A percentile compares a stretch with the other conserved stretches of the same genome.
Evolutionary conservation across 1,140 invertebrate genomes (phyloP).

Genomic region (Diorhabda sublineata): DNA sequence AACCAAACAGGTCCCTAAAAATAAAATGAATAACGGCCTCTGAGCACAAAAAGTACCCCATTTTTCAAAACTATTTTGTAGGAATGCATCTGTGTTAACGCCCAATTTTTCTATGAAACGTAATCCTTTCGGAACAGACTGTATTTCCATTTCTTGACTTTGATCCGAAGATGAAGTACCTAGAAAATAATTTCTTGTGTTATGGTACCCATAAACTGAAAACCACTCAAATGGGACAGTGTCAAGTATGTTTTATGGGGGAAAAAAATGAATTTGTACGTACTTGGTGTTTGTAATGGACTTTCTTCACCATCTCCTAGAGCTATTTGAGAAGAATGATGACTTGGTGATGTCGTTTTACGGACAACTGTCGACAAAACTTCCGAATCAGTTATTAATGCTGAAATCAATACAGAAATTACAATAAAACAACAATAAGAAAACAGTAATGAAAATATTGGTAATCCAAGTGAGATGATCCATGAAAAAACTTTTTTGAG

Average conservation of each 20-base stretch:
- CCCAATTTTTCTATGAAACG: conserved; percentile 73
- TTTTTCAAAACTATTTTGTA: conserved; percentile 72
- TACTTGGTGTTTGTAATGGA: conserved; percentile 55
- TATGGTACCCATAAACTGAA: too few species aligned
- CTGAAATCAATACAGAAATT: too few species aligned
- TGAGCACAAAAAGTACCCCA: conserved; percentile 81
- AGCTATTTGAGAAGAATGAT: conserved; percentile 54
- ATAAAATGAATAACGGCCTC: conserved; percentile 71
- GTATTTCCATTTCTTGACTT: conserved; percentile 55
- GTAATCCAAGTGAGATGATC: too few species aligned
- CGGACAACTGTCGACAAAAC: conserved; percentile 54
- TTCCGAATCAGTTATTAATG: too few species aligned
- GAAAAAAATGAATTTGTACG: background rate
- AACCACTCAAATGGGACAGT: too few species aligned
- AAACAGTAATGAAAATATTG: too few species aligned
- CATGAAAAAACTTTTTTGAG: too few species aligned
- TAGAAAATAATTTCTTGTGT: too few species aligned
- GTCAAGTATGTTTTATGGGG: too few species aligned
- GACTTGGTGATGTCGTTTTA: conserved; percentile 58
- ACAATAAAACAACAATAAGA: too few species aligned
- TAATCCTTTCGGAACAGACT: conserved; percentile 50
- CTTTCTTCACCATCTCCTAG: conserved; percentile 68
- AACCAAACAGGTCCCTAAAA: conserved; percentile 61
- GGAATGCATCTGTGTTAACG: conserved; percentile 66
- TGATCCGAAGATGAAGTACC: conserved; percentile 46